Base-by-base conservation (phyloP, 2,797 vertebrate species). In the Nothura maculosa region DNA sequence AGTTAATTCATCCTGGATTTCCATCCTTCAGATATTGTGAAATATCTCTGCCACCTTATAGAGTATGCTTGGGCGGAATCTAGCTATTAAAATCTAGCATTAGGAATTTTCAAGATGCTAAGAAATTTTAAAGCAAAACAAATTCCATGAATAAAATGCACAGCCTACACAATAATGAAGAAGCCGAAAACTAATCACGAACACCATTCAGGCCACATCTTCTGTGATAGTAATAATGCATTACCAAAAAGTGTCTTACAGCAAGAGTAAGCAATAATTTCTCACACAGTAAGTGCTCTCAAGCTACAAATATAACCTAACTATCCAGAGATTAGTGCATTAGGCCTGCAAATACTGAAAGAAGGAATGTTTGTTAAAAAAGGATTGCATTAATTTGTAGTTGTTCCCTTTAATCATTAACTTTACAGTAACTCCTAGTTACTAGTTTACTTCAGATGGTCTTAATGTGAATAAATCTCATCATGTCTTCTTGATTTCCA, bases 251-350 rank as follows among this genome's bases (percentile, higher is more conserved):
- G 42, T 84, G 21, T n/a, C 47, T 92, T 85, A 73, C 63, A 81
- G 67, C 66, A 84, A 69, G n/a, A 94, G 17, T n/a, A 81, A 90
- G 67, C 27, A 91, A 84, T 81, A 92, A 66, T 10, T 83, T 95
- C 36, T 89, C n/a, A 62, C 19, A 40, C 22, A 83, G 62, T 61
- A 89, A 92, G 68, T 69, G 66, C 2, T 14, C 52, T 75, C 32
- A 76, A 6, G 21, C 10, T 81, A 68, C 38, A 90, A 90, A 68
- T 6, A n/a, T 30, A 86, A 50, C n/a, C 74, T 4, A 64, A 48
- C 1, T 57, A 75, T 28, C 6, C 22, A 64, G 42, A 89, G 22
- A 38, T 79, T 60, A 63, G 10, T 72, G 13, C 10, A 74, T 77
- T 25, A 82, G 27, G 18, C 14, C 13, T 36, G 32, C 9, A 72